Conservation (phyloP, 1,140 invertebrate genomes). For the Ridgeia piscesae region DNA sequence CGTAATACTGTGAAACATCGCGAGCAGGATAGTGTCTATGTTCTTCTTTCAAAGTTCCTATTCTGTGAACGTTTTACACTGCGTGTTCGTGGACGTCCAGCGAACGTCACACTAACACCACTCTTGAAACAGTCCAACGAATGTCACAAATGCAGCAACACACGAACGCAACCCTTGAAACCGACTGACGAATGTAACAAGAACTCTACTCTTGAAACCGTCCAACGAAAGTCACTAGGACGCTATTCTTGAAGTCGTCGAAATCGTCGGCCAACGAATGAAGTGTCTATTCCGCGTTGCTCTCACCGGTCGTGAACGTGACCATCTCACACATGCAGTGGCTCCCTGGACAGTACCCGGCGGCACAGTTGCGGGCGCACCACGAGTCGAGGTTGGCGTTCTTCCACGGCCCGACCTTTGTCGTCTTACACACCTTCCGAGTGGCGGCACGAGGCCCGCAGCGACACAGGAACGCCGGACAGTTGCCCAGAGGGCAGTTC, state of each 20-base stretch:
- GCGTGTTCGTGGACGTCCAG: neutral
- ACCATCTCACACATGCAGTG: neutral
- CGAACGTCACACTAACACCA: neutral
- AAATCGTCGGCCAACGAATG: too few relatives aligned
- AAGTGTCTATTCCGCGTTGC: neutral
- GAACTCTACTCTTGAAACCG: neutral
- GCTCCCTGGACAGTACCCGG: neutral
- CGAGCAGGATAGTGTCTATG: too few relatives aligned
- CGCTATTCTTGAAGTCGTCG: neutral
- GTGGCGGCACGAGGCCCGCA: neutral
- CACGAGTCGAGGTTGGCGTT: neutral
- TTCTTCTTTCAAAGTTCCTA: too few relatives aligned
- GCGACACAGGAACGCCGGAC: neutral
- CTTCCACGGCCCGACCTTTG: neutral
- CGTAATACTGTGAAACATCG: too few relatives aligned
- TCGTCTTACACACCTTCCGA: neutral
- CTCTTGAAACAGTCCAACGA: too few relatives aligned
- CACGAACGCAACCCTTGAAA: too few relatives aligned
- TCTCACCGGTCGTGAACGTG: neutral
- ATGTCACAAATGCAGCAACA: too few relatives aligned
- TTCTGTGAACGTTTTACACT: too few relatives aligned
- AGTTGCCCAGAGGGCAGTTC: conserved; percentile 7
- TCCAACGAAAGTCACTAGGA: neutral
- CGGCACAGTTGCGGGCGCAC: conserved; percentile 9
- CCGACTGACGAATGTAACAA: neutral